Conservation (phyloP, 2,113 vertebrate genomes). For the Polyodon spathula region DNA sequence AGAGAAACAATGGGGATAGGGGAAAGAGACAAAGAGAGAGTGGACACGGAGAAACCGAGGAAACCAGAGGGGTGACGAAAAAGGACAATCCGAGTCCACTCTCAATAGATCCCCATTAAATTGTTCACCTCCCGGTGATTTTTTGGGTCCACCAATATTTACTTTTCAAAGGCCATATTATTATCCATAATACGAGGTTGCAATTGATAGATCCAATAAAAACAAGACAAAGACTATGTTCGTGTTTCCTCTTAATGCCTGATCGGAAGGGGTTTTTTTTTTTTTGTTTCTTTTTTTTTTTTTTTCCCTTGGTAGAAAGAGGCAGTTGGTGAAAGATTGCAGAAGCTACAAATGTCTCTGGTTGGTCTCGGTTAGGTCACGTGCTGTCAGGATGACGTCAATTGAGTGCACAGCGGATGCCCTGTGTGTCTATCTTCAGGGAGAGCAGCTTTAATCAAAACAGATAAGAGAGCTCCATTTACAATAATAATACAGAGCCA, state of each 20-base stretch:
- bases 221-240: conserved; percentile 17
- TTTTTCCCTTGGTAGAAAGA: conserved; percentile 43
- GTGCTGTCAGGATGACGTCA: conserved; percentile 68
- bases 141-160: conserved; percentile 38
- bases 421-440: conserved; percentile 46
- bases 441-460: conserved; percentile 23
- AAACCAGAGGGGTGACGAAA: not conserved
- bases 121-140: conserved; percentile 38
- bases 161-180: conserved; percentile 53
- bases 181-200: conserved; percentile 39
- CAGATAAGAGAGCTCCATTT: conserved; percentile 14
- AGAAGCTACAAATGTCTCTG: conserved; percentile 29
- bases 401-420: conserved; percentile 69
- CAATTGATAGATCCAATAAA: conserved; percentile 35
- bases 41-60: not conserved
- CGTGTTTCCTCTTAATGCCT: conserved; percentile 31
- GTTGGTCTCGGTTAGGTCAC: conserved; percentile 56
- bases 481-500: conserved; percentile 11
- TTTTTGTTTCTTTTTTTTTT: conserved; percentile 33
- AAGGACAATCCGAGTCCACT: conserved; percentile 20
- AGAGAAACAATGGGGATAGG: not conserved
- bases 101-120: conserved; percentile 35
- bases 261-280: conserved; percentile 42
- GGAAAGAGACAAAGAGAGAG: conserved; percentile 9
- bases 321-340: conserved; percentile 39